A percentile compares a stretch with the other conserved stretches of the same genome.
phyloP scores from a whole-genome alignment of 92 coral and sea anemone species.

The Blastomussa wellsi region DNA sequence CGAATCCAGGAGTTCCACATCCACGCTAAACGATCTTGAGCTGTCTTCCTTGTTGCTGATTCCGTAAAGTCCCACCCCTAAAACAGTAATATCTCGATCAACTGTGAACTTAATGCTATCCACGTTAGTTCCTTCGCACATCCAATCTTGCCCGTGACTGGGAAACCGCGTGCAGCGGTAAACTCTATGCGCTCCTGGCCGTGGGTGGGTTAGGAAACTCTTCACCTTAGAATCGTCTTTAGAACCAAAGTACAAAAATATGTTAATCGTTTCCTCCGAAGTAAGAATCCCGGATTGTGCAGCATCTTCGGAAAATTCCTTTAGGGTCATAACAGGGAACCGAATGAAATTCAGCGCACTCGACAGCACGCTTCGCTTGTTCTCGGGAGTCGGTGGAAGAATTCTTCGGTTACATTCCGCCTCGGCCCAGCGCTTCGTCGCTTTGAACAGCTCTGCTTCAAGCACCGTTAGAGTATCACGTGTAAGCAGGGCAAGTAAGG shows the following conservation, averaged over 20 bases:
- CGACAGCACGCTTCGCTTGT: constrained; percentile 74
- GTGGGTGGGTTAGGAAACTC: constrained; percentile 64
- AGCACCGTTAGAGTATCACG: constrained; percentile 77
- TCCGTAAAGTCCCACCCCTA: constrained; percentile 87
- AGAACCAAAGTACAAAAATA: constrained; percentile 79
- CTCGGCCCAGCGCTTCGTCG: constrained; percentile 81
- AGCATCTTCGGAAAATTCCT: constrained; percentile 84
- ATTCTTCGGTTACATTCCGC: constrained; percentile 69
- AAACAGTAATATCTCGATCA: constrained; percentile 63
- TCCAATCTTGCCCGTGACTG: constrained; percentile 71
- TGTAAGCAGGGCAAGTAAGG: constrained; percentile 73
- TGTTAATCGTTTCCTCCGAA: constrained; percentile 75
- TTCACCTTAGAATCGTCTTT: constrained; percentile 76
- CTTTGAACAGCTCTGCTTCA: constrained; percentile 79
- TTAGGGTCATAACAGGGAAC: constrained; percentile 81
- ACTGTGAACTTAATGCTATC: constrained; percentile 84
- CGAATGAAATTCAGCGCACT: constrained; percentile 75
- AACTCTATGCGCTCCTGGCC: constrained; percentile 73
- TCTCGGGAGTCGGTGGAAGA: constrained; percentile 68
- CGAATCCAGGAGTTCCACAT: constrained; percentile 80
- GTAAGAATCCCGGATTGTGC: constrained; percentile 83
- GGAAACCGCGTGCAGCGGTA: constrained; percentile 75
- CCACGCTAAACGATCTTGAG: constrained; percentile 64
- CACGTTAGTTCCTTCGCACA: constrained; percentile 79
- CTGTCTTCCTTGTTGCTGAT: constrained; percentile 57